phyloP scores from a whole-genome alignment of 2,113 vertebrate species.

The Willisornis vidua region DNA sequence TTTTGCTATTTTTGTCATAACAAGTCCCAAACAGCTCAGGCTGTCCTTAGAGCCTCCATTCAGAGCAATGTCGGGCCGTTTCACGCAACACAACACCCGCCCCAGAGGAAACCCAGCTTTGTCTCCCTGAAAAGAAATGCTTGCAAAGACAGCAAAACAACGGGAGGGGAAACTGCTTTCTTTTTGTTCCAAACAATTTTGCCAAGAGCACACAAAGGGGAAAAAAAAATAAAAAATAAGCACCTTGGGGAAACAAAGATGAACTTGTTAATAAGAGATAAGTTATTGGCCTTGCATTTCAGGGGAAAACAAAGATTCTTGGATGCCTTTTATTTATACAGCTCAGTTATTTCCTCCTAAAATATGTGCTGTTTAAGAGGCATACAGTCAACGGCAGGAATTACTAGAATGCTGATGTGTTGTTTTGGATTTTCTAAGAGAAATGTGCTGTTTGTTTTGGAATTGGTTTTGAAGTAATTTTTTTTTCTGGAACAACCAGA shows the following conservation, averaged over 20 bases:
- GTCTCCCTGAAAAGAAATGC: constrained; percentile 35
- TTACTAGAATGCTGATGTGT: constrained; percentile 14
- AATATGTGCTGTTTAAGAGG: background rate
- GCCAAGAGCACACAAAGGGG: background rate
- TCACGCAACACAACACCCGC: background rate
- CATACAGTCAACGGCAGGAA: constrained; percentile 7
- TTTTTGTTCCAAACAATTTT: constrained; percentile 35
- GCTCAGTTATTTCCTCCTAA: constrained; percentile 19
- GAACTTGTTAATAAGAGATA: constrained; percentile 54
- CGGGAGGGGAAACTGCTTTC: constrained; percentile 55
- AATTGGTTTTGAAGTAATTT: background rate
- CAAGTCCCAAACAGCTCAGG: background rate
- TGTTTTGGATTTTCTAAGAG: constrained; percentile 12
- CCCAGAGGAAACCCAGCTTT: constrained; percentile 41
- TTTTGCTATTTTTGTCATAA: constrained; percentile 44
- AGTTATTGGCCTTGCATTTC: constrained; percentile 48
- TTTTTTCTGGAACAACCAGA: background rate
- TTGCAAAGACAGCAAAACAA: constrained; percentile 53
- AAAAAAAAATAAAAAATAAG: background rate
- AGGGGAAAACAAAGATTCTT: constrained; percentile 17
- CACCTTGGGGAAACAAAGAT: constrained; percentile 26
- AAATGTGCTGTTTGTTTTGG: constrained; percentile 40
- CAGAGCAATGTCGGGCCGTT: constrained; percentile 7
- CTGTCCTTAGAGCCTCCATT: constrained; percentile 23
- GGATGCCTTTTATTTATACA: background rate